Conservation (phyloP, 2,888 invertebrate genomes). For the Idaea aversata region DNA sequence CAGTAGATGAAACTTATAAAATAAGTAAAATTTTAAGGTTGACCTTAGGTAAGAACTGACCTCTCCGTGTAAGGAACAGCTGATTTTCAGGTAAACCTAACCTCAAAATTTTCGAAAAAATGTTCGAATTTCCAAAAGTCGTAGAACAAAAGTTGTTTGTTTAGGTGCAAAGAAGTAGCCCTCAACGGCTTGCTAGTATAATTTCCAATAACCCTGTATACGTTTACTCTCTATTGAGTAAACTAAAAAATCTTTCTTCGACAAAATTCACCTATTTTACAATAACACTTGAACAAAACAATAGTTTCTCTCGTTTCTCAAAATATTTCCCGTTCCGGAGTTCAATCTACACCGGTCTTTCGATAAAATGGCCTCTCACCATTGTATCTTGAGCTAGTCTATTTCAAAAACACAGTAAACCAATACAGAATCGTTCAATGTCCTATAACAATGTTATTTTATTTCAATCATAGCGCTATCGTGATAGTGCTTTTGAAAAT, state of each 20-base stretch:
- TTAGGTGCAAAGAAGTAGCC: too few species aligned
- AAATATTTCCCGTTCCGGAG: background rate
- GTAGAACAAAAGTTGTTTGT: too few species aligned
- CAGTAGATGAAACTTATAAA: too few species aligned
- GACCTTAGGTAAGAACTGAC: too few species aligned
- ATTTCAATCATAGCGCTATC: constrained; percentile 29
- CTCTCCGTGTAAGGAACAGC: too few species aligned
- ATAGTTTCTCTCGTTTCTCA: background rate
- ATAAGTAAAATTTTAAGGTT: too few species aligned
- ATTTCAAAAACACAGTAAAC: constrained; percentile 18
- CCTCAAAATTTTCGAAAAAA: too few species aligned
- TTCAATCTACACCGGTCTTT: constrained; percentile 7
- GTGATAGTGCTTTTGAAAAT: constrained; percentile 4
- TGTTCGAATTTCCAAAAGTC: too few species aligned
- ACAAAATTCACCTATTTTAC: background rate
- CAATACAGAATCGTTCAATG: constrained; percentile 23
- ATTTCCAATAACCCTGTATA: too few species aligned
- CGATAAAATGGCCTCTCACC: background rate
- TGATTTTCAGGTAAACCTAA: too few species aligned
- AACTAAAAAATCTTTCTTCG: background rate
- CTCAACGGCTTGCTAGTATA: too few species aligned
- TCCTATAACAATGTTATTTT: constrained; percentile 30
- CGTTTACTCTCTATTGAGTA: too few species aligned
- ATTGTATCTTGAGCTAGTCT: constrained; percentile 10
- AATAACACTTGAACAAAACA: background rate